Evolutionary conservation across 2,797 vertebrate species (phyloP).

Genomic region (Pseudochromis fuscus): DNA sequence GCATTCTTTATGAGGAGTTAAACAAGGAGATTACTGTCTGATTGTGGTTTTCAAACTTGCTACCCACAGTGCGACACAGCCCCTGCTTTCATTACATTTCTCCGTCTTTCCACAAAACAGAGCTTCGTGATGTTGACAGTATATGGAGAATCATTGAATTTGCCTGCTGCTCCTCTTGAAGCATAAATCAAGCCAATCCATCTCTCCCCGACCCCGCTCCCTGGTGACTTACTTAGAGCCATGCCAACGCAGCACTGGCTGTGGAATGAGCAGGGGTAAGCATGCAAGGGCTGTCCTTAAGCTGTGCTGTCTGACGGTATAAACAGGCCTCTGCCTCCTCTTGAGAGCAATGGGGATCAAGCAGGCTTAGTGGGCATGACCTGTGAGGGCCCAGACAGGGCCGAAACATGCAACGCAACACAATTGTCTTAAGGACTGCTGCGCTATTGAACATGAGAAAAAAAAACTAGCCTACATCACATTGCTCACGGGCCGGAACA

Average conservation of each 20-base stretch:
- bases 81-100: slow-evolving; percentile 60
- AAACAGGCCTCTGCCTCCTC: slow-evolving; percentile 81
- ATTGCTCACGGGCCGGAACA: slow-evolving; percentile 72
- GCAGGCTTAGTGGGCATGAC: slow-evolving; percentile 82
- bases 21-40: neutral
- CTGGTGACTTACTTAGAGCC: slow-evolving; percentile 80
- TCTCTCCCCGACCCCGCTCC: slow-evolving; percentile 76
- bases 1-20: neutral
- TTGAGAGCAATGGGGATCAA: slow-evolving; percentile 85
- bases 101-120: slow-evolving; percentile 66
- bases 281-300: slow-evolving; percentile 77
- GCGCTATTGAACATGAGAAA: slow-evolving; percentile 67
- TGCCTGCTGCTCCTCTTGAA: slow-evolving; percentile 73
- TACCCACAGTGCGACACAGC: slow-evolving; percentile 1
- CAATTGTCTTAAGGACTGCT: slow-evolving; percentile 68
- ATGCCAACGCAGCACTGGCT: slow-evolving; percentile 79
- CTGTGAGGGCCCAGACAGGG: slow-evolving; percentile 65
- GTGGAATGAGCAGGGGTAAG: slow-evolving; percentile 77
- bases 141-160: slow-evolving; percentile 79
- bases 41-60: slow-evolving; percentile 1
- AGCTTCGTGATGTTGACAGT: slow-evolving; percentile 69
- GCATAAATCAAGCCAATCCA: slow-evolving; percentile 85
- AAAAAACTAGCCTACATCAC: slow-evolving; percentile 64
- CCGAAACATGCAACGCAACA: slow-evolving; percentile 76
- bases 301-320: slow-evolving; percentile 74